Base-by-base conservation (phyloP, 2,113 vertebrate genomes). In the Sula dactylatra region DNA sequence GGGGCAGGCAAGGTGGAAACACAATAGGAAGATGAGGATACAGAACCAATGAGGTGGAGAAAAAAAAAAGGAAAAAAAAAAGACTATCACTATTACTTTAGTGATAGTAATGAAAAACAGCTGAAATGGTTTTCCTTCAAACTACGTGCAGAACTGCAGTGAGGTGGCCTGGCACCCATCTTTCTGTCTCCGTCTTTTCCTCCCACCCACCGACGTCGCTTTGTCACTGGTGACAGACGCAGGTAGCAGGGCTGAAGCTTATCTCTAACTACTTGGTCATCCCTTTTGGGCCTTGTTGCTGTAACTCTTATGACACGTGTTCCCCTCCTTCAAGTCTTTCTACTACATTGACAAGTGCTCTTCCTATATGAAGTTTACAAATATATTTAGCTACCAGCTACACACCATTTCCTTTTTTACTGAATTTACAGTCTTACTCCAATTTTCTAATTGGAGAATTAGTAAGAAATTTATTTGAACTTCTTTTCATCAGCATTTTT, bases 301-400 rank as follows among this genome's bases (percentile, higher is more conserved):
- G 1, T 5, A 77, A 13, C 11, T 69, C 11, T 79, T 34, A 49
- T 0, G 3, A 26, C 12, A 66, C 6, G 9, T 0, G 0, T 17
- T 88, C 20, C 16, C 12, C 10, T 72, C 40, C 16, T 85, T 72
- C 26, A 64, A 79, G 7, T 36, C 47, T 64, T 40, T 52, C 17
- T 59, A 31, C 20, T 66, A 13, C 7, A 19, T 42, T 15, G 11
- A 17, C 11, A 69, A 67, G 3, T 29, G 9, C 26, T 86, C 12
- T 47, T 80, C n/a, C 11, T 14, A 64, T 67, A 67, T n/a, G 7
- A 62, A 38, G 8, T 38, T 86, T 74, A 31, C 9, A 44, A 25
- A 27, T 42, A 5, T 15, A 49, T 58, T 47, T 29, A 82, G 10
- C 11, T 54, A 82, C 12, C 9, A 94, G 52, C 9, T 82, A 31